A percentile compares a stretch with the other conserved stretches of the same genome.
phyloP scores from a whole-genome alignment of 2,797 vertebrate species.

The Dermochelys coriacea region DNA sequence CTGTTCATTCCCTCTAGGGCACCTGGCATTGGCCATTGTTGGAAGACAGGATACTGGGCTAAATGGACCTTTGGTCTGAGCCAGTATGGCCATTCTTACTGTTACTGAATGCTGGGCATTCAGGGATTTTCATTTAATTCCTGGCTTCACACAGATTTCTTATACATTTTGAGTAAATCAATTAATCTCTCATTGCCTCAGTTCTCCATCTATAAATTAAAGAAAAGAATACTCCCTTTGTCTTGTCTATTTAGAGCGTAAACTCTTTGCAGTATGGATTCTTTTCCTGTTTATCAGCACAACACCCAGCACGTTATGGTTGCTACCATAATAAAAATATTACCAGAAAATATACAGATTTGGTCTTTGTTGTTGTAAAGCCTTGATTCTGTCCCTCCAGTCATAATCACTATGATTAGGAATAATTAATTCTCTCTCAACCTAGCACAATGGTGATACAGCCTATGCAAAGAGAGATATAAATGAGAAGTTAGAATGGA shows the following conservation, averaged over 20 bases:
- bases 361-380: not conserved
- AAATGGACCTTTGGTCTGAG: too few relatives aligned
- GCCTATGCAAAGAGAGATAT: not conserved
- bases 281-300: not conserved
- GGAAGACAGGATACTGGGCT: too few relatives aligned
- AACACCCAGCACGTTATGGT: not conserved
- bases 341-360: not conserved
- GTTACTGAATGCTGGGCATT: not conserved
- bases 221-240: not conserved
- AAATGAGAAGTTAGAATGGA: not conserved
- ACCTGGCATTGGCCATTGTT: too few relatives aligned
- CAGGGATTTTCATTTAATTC: not conserved
- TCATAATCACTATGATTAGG: slow-evolving; percentile 33
- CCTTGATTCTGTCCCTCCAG: not conserved
- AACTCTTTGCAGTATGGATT: not conserved
- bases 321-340: not conserved
- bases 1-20: too few relatives aligned
- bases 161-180: slow-evolving; percentile 7
- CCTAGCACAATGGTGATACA: not conserved
- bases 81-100: not conserved
- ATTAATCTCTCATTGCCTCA: not conserved
- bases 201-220: not conserved
- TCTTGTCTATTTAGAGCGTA: not conserved
- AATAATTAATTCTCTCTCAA: slow-evolving; percentile 22
- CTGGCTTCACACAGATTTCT: not conserved